A percentile compares a stretch with the other conserved stretches of the same genome.
Evolutionary conservation across 2,888 invertebrate species (phyloP).

Genomic region (Leptinotarsa haldemani): DNA sequence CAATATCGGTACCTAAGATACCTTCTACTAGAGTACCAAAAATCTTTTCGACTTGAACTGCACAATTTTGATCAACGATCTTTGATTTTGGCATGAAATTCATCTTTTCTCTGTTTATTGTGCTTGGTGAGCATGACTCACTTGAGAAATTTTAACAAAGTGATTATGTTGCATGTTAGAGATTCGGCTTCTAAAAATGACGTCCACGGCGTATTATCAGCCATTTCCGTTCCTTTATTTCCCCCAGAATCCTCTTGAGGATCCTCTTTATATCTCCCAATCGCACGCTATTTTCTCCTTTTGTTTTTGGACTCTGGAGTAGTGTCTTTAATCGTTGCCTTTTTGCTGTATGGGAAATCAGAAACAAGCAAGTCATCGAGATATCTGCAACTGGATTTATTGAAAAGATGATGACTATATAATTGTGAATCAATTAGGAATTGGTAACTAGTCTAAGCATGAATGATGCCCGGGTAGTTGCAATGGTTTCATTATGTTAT

Average conservation of each 20-base stretch:
- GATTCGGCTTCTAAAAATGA: not conserved
- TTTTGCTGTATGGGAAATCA: conserved; percentile 38
- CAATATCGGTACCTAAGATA: too few relatives aligned
- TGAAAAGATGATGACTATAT: not conserved
- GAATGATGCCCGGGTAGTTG: too few relatives aligned
- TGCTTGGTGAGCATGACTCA: too few relatives aligned
- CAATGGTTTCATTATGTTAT: too few relatives aligned
- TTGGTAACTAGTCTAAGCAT: too few relatives aligned
- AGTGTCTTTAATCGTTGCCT: conserved; percentile 51
- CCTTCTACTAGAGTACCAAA: too few relatives aligned
- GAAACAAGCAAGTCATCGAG: conserved; percentile 29
- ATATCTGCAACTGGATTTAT: conserved; percentile 6
- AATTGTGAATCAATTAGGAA: not conserved
- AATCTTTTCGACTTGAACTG: too few relatives aligned
- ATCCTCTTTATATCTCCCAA: conserved; percentile 51
- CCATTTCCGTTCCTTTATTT: conserved; percentile 34
- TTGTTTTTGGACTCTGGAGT: conserved; percentile 51
- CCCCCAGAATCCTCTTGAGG: conserved; percentile 41
- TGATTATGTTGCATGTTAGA: too few relatives aligned
- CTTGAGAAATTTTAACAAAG: too few relatives aligned
- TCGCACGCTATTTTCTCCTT: conserved; percentile 51
- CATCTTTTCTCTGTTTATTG: too few relatives aligned
- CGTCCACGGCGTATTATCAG: conserved; percentile 12
- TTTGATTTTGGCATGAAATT: too few relatives aligned
- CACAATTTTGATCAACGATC: too few relatives aligned